These are phyloP conservation scores for Peromyscus polionotus DNA, from an alignment of 2,113 vertebrate species.

Conservation along the genomic window DNA sequence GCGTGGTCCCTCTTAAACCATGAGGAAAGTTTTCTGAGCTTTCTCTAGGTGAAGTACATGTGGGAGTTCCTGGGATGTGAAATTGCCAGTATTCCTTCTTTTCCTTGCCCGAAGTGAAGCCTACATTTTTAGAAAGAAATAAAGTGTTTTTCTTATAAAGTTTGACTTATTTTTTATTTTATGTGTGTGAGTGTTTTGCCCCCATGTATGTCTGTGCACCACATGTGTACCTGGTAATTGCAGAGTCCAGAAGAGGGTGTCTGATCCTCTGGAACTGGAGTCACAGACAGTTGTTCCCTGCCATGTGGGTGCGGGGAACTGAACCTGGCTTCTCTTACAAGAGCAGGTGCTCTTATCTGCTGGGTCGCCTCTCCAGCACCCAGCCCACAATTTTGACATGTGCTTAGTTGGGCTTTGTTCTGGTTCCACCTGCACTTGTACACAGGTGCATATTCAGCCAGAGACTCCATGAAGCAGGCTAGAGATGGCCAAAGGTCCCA, in stretches of 20 bases:
- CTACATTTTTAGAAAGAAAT: neutral
- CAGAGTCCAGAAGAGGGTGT: neutral
- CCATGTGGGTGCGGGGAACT: neutral
- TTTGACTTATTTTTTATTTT: neutral
- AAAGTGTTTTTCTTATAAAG: neutral
- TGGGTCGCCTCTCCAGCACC: neutral
- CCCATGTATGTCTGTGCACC: neutral
- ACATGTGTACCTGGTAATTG: neutral
- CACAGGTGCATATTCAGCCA: neutral
- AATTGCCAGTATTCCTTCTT: neutral
- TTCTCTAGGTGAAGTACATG: neutral
- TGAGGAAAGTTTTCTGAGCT: neutral
- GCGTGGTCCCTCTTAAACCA: neutral
- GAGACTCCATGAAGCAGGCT: neutral
- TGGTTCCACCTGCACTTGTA: neutral
- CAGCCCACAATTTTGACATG: neutral
- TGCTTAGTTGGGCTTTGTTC: neutral
- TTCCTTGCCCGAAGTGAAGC: too few relatives aligned
- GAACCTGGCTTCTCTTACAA: neutral
- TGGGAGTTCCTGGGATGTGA: neutral
- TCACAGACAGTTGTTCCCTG: neutral
- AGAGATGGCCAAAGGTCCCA: too few relatives aligned
- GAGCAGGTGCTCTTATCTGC: neutral
- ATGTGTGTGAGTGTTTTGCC: neutral
- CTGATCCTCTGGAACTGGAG: neutral